These are phyloP conservation scores for Drosophila mayaguana DNA, from an alignment of 2,888 invertebrate genomes.

Conservation along the genomic window DNA sequence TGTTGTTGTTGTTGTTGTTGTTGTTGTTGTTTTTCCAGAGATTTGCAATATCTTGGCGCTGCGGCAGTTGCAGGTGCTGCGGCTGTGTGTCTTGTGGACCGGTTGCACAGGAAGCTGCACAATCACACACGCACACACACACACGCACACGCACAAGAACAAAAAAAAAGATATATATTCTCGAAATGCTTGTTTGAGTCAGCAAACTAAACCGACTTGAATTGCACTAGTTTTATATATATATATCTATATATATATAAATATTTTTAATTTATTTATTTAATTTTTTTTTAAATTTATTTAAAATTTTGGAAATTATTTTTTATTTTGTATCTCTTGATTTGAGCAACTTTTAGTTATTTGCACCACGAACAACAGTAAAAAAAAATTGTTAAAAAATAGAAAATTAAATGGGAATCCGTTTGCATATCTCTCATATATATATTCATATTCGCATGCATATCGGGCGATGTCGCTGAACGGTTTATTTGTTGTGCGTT, in stretches of 20 bases:
- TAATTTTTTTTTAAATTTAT: background rate
- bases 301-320: background rate
- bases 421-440: background rate
- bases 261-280: background rate
- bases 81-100: constrained; percentile 60
- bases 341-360: constrained; percentile 1
- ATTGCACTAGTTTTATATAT: background rate
- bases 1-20: constrained; percentile 18
- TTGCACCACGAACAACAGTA: constrained; percentile 48
- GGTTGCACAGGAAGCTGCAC: constrained; percentile 79
- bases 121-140: constrained; percentile 14
- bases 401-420: constrained; percentile 1
- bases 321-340: background rate
- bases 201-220: constrained; percentile 2
- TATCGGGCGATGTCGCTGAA: background rate
- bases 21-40: constrained; percentile 7
- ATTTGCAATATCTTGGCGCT: background rate
- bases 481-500: constrained; percentile 18
- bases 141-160: constrained; percentile 20
- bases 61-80: constrained; percentile 66
- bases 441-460: background rate
- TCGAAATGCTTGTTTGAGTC: background rate
- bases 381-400: constrained; percentile 17
- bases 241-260: background rate
- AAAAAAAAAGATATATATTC: constrained; percentile 8